Conservation (phyloP, 2,797 vertebrate genomes). For the Poecilia velifera region DNA sequence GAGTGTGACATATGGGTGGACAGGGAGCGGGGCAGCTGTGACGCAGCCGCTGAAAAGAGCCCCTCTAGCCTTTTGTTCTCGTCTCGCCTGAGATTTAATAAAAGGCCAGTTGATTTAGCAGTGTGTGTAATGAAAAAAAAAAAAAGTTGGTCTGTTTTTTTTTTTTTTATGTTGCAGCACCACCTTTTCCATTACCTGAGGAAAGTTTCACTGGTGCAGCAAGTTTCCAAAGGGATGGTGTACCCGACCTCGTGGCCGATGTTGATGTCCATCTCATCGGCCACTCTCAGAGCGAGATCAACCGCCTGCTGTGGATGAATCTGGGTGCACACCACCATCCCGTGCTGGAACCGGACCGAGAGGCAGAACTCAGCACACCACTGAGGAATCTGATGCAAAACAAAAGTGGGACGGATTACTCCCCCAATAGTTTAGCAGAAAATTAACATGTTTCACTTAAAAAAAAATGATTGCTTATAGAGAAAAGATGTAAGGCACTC, state of each 20-base stretch:
- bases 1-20: slow-evolving; percentile 76
- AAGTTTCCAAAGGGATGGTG: slow-evolving; percentile 84
- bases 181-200: slow-evolving; percentile 79
- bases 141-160: background rate
- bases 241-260: slow-evolving; percentile 91
- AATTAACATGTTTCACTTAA: background rate
- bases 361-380: slow-evolving; percentile 91
- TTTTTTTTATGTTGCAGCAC: background rate
- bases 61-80: slow-evolving; percentile 73
- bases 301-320: slow-evolving; percentile 80
- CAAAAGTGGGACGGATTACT: slow-evolving; percentile 10
- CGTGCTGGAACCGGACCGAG: slow-evolving; percentile 78
- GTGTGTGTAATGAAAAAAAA: slow-evolving; percentile 27
- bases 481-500: slow-evolving; percentile 50
- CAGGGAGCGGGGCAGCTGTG: slow-evolving; percentile 73
- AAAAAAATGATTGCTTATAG: background rate
- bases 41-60: slow-evolving; percentile 64
- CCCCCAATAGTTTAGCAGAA: background rate
- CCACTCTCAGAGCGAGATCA: slow-evolving; percentile 84
- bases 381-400: slow-evolving; percentile 84
- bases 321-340: slow-evolving; percentile 86
- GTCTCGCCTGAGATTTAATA: slow-evolving; percentile 42
- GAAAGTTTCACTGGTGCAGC: slow-evolving; percentile 84
- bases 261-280: slow-evolving; percentile 91
- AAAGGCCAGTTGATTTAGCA: slow-evolving; percentile 60